These are phyloP conservation scores for Nasonovia ribisnigri DNA, from an alignment of 2,888 invertebrate genomes.

Conservation along the genomic window DNA sequence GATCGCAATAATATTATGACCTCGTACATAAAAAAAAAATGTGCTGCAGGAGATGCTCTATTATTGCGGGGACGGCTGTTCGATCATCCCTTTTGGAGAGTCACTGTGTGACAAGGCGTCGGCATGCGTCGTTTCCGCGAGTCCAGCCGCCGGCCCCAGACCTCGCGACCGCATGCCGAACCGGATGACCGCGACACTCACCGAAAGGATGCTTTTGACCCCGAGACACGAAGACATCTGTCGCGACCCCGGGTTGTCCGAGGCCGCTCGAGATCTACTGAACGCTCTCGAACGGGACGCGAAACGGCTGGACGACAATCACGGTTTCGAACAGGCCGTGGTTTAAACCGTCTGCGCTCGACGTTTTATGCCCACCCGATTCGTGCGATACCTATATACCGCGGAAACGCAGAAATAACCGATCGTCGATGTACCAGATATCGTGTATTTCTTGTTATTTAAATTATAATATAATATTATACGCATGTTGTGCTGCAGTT, in stretches of 20 bases:
- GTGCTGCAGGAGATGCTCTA: slow-evolving; percentile 4
- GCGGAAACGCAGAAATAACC: background rate
- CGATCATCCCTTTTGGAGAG: background rate
- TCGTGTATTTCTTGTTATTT: background rate
- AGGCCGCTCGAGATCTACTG: background rate
- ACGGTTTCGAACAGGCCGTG: background rate
- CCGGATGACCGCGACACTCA: background rate
- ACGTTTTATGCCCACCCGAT: background rate
- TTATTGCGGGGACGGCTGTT: slow-evolving; percentile 45
- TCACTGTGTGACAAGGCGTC: background rate
- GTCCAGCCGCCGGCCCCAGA: background rate
- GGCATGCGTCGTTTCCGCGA: background rate
- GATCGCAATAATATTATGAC: too few relatives aligned
- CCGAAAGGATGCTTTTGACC: background rate
- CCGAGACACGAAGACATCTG: background rate
- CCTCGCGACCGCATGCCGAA: slow-evolving; percentile 12
- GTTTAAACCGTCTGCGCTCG: background rate
- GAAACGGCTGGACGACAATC: background rate
- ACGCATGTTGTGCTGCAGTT: background rate
- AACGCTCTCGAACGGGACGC: background rate
- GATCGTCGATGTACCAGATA: background rate
- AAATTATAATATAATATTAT: background rate
- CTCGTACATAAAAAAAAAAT: background rate
- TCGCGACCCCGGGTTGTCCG: background rate
- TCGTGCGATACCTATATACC: too few relatives aligned